Percentiles rank a stretch among this genome's conserved stretches.
Conservation (phyloP, 1,140 invertebrate species). For the Pygmarrhopalites habei region DNA sequence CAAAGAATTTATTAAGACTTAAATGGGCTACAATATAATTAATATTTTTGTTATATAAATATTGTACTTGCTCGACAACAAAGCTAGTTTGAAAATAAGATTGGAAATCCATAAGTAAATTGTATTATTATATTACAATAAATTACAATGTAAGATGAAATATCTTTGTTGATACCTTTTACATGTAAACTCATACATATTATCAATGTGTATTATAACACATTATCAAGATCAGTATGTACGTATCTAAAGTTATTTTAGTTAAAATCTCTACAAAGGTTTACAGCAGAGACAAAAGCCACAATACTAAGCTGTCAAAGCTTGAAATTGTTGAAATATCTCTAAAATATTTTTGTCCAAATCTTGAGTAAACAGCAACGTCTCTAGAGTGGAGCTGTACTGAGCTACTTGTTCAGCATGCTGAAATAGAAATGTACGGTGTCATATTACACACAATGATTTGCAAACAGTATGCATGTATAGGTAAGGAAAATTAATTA, state of each 20-base stretch:
- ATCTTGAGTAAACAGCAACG: constrained; percentile 89
- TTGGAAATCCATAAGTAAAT: too few species aligned
- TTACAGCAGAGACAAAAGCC: too few species aligned
- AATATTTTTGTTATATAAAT: too few species aligned
- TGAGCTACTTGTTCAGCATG: constrained; percentile 97
- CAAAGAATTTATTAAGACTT: too few species aligned
- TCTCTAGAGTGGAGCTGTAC: constrained; percentile 89
- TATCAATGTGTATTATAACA: not conserved
- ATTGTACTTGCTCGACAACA: too few species aligned
- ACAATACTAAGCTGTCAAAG: constrained; percentile 60
- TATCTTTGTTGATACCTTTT: not conserved
- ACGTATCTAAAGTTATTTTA: too few species aligned
- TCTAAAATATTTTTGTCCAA: constrained; percentile 92
- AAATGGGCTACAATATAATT: too few species aligned
- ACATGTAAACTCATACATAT: not conserved
- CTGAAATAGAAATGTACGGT: constrained; percentile 49
- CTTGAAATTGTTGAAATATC: constrained; percentile 94
- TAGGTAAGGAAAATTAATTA: not conserved
- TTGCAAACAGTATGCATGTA: not conserved
- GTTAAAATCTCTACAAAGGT: too few species aligned
- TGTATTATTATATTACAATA: not conserved
- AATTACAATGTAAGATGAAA: not conserved
- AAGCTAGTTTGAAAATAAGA: too few species aligned
- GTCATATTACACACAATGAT: not conserved
- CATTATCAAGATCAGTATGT: too few species aligned